Conservation (phyloP, 1,140 invertebrate species). For the Cotesia vestalis region DNA sequence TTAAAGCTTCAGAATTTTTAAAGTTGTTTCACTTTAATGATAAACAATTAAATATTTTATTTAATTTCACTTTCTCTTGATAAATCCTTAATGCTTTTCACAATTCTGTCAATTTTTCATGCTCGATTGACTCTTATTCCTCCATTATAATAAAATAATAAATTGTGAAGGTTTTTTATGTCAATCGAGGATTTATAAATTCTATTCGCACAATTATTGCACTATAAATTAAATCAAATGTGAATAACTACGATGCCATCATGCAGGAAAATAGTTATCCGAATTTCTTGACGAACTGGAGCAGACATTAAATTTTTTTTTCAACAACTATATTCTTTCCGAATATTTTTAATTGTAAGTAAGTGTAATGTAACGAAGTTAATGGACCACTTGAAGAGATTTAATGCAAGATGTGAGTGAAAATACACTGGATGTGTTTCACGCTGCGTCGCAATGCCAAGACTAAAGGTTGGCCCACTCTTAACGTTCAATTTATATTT, state of each 20-base stretch:
- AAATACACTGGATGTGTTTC: conserved; percentile 38
- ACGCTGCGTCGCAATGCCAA: conserved; percentile 55
- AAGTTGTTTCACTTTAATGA: conserved; percentile 40
- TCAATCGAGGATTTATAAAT: background rate
- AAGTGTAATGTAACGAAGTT: background rate
- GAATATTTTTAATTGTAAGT: background rate
- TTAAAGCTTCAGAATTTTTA: background rate
- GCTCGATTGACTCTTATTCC: conserved; percentile 45
- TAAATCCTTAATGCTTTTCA: conserved; percentile 2
- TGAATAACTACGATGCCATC: conserved; percentile 56
- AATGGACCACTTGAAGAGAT: conserved; percentile 4
- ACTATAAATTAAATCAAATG: conserved; percentile 44
- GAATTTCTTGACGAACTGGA: conserved; percentile 53
- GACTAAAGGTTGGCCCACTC: conserved; percentile 58
- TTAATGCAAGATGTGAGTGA: background rate
- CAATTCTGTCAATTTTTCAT: conserved; percentile 41
- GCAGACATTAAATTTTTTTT: conserved; percentile 51
- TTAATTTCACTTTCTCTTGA: background rate
- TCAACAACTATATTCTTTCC: background rate
- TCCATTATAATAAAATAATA: too few relatives aligned
- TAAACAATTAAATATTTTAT: conserved; percentile 37
- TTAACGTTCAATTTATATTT: conserved; percentile 62
- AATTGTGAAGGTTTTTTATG: too few relatives aligned
- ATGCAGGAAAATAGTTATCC: conserved; percentile 59
- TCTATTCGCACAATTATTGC: background rate